Conservation (phyloP, 2,797 vertebrate species). For the Aphelocoma californica region DNA sequence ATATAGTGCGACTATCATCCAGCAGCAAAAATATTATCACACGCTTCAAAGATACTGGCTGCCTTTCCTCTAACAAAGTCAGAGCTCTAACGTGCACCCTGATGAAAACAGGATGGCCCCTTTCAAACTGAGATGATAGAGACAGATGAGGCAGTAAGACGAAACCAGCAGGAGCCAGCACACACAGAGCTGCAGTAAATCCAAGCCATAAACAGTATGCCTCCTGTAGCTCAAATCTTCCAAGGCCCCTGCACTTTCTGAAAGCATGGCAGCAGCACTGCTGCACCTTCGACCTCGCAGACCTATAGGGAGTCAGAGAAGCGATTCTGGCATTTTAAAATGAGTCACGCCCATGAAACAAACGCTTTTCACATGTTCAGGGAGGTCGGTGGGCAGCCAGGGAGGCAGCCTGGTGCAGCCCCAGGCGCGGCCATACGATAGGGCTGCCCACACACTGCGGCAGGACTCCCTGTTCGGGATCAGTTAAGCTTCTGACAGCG, state of each 20-base stretch:
- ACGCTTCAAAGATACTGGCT: conserved; percentile 31
- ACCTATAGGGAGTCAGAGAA: background rate
- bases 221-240: background rate
- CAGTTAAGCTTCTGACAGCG: conserved; percentile 43
- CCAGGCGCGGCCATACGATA: background rate
- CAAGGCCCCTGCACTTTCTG: background rate
- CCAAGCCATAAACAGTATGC: conserved; percentile 33
- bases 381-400: rapidly evolving
- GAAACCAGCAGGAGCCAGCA: conserved; percentile 1
- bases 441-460: background rate
- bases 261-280: background rate
- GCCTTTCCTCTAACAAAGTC: conserved; percentile 29
- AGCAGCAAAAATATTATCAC: conserved; percentile 42
- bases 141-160: background rate
- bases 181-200: conserved; percentile 11
- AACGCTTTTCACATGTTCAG: background rate
- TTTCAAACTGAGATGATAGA: background rate
- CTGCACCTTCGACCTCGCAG: background rate
- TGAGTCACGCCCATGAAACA: rapidly evolving
- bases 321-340: background rate
- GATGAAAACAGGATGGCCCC: conserved; percentile 15
- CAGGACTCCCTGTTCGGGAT: conserved; percentile 32
- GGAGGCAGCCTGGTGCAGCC: background rate
- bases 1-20: background rate
- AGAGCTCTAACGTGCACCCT: background rate